A percentile compares a stretch with the other conserved stretches of the same genome.
These are phyloP conservation scores for Gymnothorax reevesii DNA, from an alignment of 2,797 vertebrate species.

Conservation along the genomic window DNA sequence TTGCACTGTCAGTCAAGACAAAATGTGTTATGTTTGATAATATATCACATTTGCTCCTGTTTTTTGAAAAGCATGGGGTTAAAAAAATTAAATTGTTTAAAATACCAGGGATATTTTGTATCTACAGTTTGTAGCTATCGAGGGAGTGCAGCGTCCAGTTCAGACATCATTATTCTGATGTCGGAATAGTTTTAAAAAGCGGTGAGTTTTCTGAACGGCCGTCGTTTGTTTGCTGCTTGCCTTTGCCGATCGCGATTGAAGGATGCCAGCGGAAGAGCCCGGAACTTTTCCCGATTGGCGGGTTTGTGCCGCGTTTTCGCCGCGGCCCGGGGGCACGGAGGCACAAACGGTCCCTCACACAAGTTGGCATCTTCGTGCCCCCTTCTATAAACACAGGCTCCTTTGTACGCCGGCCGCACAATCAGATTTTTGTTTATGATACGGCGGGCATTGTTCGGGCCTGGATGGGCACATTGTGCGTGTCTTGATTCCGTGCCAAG, in stretches of 20 bases:
- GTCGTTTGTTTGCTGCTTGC: background rate
- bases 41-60: background rate
- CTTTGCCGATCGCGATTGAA: background rate
- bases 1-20: background rate
- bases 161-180: background rate
- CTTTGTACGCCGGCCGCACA: constrained; percentile 52
- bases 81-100: background rate
- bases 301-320: constrained; percentile 1
- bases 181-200: background rate
- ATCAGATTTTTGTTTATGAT: constrained; percentile 67
- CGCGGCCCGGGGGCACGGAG: constrained; percentile 23
- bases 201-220: background rate
- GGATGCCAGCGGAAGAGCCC: constrained; percentile 4
- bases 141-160: background rate
- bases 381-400: constrained; percentile 62
- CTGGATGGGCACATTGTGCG: constrained; percentile 75
- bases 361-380: constrained; percentile 44
- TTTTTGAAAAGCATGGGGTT: background rate
- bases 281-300: constrained; percentile 28
- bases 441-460: constrained; percentile 75
- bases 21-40: background rate
- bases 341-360: constrained; percentile 26
- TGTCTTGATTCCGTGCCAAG: constrained; percentile 86
- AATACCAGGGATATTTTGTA: background rate
- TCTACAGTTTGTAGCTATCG: background rate